Evolutionary conservation across 2,113 vertebrate species (phyloP).

Genomic region (Paradisaea rubra): DNA sequence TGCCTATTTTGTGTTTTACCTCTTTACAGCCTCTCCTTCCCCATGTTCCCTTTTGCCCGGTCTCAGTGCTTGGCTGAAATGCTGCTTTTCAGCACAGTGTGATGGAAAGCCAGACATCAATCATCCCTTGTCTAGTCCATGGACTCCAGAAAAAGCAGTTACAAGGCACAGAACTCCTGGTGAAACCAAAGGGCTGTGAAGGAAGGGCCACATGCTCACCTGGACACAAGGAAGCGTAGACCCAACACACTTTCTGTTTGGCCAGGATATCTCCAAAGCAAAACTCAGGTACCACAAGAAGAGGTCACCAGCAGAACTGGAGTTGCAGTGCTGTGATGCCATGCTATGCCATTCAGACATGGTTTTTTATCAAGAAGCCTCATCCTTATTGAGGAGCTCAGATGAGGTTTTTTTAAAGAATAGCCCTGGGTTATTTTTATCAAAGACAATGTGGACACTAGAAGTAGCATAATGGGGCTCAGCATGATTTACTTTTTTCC

Average conservation of each 20-base stretch:
- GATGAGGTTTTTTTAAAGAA: neutral
- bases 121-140: neutral
- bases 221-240: neutral
- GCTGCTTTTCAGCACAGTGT: neutral
- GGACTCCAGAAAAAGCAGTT: neutral
- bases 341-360: neutral
- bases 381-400: neutral
- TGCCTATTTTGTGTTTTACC: neutral
- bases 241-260: neutral
- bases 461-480: neutral
- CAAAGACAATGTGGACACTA: neutral
- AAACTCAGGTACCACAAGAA: neutral
- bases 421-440: neutral
- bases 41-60: neutral
- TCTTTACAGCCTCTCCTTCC: neutral
- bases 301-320: neutral
- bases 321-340: neutral
- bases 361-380: neutral
- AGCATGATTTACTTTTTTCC: neutral
- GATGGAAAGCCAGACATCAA: neutral
- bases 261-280: neutral
- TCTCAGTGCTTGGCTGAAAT: neutral
- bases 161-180: neutral
- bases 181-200: neutral
- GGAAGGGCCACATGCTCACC: neutral